Percentiles rank a stretch among this genome's conserved stretches.
Conservation (phyloP, 1,140 invertebrate species). For the Drosophila subobscura region DNA sequence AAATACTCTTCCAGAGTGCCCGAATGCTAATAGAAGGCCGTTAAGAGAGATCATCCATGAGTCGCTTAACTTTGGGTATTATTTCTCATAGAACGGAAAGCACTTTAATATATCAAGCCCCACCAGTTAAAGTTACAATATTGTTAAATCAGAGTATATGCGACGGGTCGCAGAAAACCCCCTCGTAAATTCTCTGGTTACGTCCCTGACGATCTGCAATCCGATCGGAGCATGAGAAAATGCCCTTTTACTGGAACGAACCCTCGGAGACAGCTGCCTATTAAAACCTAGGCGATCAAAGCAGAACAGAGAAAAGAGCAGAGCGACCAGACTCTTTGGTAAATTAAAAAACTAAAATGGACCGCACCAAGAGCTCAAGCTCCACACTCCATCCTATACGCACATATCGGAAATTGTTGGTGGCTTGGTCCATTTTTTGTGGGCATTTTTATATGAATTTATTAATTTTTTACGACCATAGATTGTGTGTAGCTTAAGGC, state of each 20-base stretch:
- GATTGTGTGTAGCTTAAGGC: constrained; percentile 59
- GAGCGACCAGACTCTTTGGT: constrained; percentile 60
- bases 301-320: constrained; percentile 9
- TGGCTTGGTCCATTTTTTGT: constrained; percentile 55
- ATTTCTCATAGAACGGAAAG: no score
- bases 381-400: constrained; percentile 8
- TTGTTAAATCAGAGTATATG: background rate
- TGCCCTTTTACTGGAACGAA: background rate
- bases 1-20: constrained; percentile 11
- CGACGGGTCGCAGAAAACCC: background rate
- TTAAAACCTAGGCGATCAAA: constrained; percentile 51
- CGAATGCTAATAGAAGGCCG: no score
- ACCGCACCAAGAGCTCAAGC: constrained; percentile 26
- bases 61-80: no score
- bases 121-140: background rate
- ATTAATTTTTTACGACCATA: constrained; percentile 77
- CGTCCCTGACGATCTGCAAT: constrained; percentile 3
- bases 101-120: background rate
- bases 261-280: constrained; percentile 46
- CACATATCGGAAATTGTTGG: constrained; percentile 58
- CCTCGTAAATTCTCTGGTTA: background rate
- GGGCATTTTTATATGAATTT: constrained; percentile 64
- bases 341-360: constrained; percentile 77
- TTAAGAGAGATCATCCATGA: no score
- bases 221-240: constrained; percentile 44